Percentiles rank a stretch among this genome's conserved stretches.
These are phyloP conservation scores for Tyto alba DNA, from an alignment of 2,113 vertebrate species.

Conservation along the genomic window DNA sequence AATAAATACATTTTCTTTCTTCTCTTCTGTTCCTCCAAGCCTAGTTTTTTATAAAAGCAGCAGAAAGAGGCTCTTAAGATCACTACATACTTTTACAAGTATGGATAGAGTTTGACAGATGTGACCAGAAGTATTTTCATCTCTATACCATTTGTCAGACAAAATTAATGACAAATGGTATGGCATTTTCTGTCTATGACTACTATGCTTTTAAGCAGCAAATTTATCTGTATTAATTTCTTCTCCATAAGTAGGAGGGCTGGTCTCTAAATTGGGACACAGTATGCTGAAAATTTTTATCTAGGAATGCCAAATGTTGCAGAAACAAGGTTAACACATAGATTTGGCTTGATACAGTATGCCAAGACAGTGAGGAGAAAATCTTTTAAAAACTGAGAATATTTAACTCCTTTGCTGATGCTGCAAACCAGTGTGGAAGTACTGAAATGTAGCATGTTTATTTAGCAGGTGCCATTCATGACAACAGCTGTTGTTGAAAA, in stretches of 20 bases:
- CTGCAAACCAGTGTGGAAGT: not conserved
- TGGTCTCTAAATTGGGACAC: not conserved
- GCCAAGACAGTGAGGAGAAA: not conserved
- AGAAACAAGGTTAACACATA: not conserved
- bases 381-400: not conserved
- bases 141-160: not conserved
- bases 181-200: not conserved
- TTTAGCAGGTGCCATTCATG: not conserved
- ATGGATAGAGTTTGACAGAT: not conserved
- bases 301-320: slow-evolving; percentile 7
- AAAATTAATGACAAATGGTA: not conserved
- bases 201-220: slow-evolving; percentile 5
- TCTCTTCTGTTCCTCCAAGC: not conserved
- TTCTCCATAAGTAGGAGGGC: not conserved
- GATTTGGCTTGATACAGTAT: not conserved
- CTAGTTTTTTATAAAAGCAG: not conserved
- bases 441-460: not conserved
- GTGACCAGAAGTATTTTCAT: not conserved
- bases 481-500: not conserved
- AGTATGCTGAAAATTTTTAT: not conserved
- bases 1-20: not conserved
- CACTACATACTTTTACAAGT: not conserved
- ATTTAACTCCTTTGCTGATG: not conserved
- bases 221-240: slow-evolving; percentile 4
- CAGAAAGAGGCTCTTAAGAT: not conserved